Evolutionary conservation across 2,888 invertebrate species (phyloP).

Genomic region (Tortrix viridana): DNA sequence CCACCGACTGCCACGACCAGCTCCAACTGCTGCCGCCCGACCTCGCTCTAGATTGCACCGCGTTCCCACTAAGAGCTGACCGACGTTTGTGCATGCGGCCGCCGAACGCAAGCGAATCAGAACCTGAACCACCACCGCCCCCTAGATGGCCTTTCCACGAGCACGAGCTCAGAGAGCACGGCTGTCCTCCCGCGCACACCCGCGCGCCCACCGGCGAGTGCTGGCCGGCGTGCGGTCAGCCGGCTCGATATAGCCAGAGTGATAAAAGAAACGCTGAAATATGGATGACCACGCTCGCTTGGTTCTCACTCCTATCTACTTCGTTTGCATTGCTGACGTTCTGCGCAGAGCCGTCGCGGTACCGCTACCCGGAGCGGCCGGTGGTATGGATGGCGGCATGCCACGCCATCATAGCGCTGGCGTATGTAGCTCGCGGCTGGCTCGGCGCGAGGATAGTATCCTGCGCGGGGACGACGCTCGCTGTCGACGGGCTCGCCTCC

Average conservation of each 20-base stretch:
- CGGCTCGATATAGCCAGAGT: slow-evolving; percentile 86
- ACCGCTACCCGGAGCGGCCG: slow-evolving; percentile 96
- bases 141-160: slow-evolving; percentile 75
- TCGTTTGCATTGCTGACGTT: slow-evolving; percentile 94
- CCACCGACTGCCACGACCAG: slow-evolving; percentile 88
- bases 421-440: slow-evolving; percentile 88
- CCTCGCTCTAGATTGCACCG: slow-evolving; percentile 90
- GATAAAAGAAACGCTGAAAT: slow-evolving; percentile 89
- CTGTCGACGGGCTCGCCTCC: slow-evolving; percentile 78
- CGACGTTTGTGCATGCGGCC: slow-evolving; percentile 91
- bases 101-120: slow-evolving; percentile 72
- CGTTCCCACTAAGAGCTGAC: slow-evolving; percentile 89
- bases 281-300: slow-evolving; percentile 91
- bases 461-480: slow-evolving; percentile 69
- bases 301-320: slow-evolving; percentile 91
- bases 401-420: slow-evolving; percentile 91
- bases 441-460: slow-evolving; percentile 73
- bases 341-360: slow-evolving; percentile 94
- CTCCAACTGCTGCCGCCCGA: slow-evolving; percentile 89
- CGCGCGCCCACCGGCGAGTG: slow-evolving; percentile 84
- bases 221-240: slow-evolving; percentile 87
- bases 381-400: slow-evolving; percentile 95
- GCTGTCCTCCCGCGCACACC: slow-evolving; percentile 86
- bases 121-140: slow-evolving; percentile 67
- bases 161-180: slow-evolving; percentile 62